Conservation (phyloP, 2,113 vertebrate genomes). For the Malurus melanocephalus region DNA sequence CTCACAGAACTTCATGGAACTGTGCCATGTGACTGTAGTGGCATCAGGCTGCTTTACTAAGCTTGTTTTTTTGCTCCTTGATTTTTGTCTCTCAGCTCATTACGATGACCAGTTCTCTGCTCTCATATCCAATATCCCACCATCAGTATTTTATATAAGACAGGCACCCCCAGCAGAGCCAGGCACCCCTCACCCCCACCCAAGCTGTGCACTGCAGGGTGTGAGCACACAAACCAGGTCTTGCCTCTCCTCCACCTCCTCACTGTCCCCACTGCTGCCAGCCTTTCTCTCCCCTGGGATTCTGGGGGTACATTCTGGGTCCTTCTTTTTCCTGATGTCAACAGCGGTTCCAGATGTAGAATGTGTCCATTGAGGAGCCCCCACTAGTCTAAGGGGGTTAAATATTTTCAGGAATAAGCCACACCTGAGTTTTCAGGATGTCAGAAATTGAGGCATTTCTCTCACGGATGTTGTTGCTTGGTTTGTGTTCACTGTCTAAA, state of each 20-base stretch:
- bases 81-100: not conserved
- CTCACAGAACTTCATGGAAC: accelerated
- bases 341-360: not conserved
- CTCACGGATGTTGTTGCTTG: accelerated
- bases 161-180: not conserved
- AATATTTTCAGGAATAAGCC: not conserved
- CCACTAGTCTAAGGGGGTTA: not conserved
- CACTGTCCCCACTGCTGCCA: not conserved
- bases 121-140: not conserved
- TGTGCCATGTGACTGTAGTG: not conserved
- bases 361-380: not conserved
- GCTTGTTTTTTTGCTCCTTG: not conserved
- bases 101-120: not conserved
- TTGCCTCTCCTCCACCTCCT: not conserved
- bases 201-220: not conserved
- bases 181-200: accelerated
- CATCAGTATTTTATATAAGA: not conserved
- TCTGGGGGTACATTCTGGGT: not conserved
- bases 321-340: not conserved
- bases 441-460: not conserved
- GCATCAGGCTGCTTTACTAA: not conserved
- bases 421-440: accelerated
- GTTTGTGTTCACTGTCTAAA: not conserved
- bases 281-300: not conserved
- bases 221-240: no score